Percentiles rank a stretch among this genome's conserved stretches.
phyloP scores from a whole-genome alignment of 2,888 invertebrate genomes.

The Eurois occulta region DNA sequence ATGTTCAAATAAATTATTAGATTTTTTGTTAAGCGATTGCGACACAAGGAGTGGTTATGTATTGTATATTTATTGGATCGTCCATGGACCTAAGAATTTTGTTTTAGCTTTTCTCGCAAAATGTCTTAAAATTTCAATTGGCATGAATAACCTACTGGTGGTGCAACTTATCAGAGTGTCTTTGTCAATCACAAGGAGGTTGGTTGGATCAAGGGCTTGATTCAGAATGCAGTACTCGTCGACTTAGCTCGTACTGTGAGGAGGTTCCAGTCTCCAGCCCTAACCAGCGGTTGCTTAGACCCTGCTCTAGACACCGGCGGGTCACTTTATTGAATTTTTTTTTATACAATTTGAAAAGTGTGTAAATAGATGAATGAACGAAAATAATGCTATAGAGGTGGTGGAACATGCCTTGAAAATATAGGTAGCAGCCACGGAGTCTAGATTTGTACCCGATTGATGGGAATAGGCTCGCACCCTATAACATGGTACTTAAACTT shows the following conservation, averaged over 20 bases:
- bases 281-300: neutral
- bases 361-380: neutral
- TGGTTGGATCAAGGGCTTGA: neutral
- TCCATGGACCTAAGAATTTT: neutral
- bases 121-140: neutral
- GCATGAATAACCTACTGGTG: neutral
- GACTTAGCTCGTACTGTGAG: too few species aligned
- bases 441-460: neutral
- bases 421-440: neutral
- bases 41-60: neutral
- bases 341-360: too few species aligned
- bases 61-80: neutral
- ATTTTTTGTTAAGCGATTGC: neutral
- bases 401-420: neutral
- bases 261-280: neutral
- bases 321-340: neutral
- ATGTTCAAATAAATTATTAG: neutral
- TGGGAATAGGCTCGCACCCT: neutral
- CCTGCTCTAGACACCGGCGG: neutral
- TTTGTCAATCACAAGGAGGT: neutral
- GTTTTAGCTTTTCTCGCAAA: neutral
- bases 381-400: neutral
- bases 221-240: neutral
- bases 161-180: neutral
- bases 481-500: neutral